Evolutionary conservation across 2,888 invertebrate genomes (phyloP).

Genomic region (Synanthedon vespiformis): DNA sequence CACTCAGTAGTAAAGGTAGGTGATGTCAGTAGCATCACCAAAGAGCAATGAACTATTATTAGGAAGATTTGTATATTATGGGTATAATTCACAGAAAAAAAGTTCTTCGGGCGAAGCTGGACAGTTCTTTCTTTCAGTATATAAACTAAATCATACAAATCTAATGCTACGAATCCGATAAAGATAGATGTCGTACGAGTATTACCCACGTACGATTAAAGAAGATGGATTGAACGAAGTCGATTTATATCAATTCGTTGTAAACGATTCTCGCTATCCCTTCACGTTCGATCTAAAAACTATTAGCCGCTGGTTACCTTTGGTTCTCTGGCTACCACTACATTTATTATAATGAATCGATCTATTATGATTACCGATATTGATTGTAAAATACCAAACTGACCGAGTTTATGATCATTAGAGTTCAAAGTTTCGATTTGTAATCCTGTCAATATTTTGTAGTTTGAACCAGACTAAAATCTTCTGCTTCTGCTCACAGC

Average conservation of each 20-base stretch:
- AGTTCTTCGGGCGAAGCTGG: no score
- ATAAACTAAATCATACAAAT: no score
- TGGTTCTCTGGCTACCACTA: not conserved
- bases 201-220: slow-evolving; percentile 48
- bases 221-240: slow-evolving; percentile 51
- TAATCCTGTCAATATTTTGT: not conserved
- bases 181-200: slow-evolving; percentile 47
- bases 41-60: no score
- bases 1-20: no score
- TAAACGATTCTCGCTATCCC: slow-evolving; percentile 41
- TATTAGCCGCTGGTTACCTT: slow-evolving; percentile 17
- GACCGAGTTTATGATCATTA: not conserved
- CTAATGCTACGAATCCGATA: slow-evolving; percentile 21
- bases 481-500: no score
- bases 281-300: slow-evolving; percentile 44
- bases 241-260: slow-evolving; percentile 67
- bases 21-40: no score
- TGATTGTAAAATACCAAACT: not conserved
- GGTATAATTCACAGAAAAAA: no score
- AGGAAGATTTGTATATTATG: no score
- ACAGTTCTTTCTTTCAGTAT: no score
- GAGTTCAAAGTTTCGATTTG: not conserved
- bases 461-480: no score
- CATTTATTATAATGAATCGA: not conserved
- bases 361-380: not conserved